Percentiles rank a stretch among this genome's conserved stretches.
These are phyloP conservation scores for Aspiorhynchus laticeps DNA, from an alignment of 2,113 vertebrate genomes.

Conservation along the genomic window DNA sequence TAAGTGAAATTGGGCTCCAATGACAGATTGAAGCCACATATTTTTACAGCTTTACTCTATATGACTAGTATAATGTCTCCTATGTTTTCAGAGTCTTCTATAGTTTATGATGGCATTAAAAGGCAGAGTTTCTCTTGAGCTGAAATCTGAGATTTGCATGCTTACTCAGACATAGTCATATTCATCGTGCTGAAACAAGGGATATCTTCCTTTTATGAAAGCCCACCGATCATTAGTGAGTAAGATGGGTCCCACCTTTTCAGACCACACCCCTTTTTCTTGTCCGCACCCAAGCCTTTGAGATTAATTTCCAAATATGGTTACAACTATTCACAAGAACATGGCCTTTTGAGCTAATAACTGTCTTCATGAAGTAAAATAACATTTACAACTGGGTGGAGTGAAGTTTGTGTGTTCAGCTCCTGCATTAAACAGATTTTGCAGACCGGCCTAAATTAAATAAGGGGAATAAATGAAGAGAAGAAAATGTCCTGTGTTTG, in stretches of 20 bases:
- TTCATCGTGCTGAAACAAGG: slow-evolving; percentile 37
- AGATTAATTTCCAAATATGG: slow-evolving; percentile 42
- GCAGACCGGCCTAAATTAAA: background rate
- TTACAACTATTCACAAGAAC: slow-evolving; percentile 26
- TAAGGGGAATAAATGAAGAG: background rate
- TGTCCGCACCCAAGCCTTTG: background rate
- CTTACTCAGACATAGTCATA: slow-evolving; percentile 60
- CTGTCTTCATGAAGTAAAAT: background rate
- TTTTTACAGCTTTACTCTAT: background rate
- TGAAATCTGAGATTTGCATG: slow-evolving; percentile 48
- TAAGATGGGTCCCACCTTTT: slow-evolving; percentile 59
- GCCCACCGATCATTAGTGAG: slow-evolving; percentile 42
- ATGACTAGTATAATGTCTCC: background rate
- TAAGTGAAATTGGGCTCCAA: background rate
- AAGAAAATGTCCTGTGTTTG: background rate
- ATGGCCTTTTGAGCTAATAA: background rate
- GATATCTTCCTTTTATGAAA: slow-evolving; percentile 46
- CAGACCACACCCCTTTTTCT: slow-evolving; percentile 1
- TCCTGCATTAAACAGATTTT: background rate
- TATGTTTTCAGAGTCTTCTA: background rate
- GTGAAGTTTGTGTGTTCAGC: background rate
- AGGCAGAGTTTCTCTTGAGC: slow-evolving; percentile 17
- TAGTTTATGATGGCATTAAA: background rate
- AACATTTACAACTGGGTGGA: background rate
- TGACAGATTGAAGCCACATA: background rate